Evolutionary conservation across 2,888 invertebrate species (phyloP).

Genomic region (Tetropium fuscum): DNA sequence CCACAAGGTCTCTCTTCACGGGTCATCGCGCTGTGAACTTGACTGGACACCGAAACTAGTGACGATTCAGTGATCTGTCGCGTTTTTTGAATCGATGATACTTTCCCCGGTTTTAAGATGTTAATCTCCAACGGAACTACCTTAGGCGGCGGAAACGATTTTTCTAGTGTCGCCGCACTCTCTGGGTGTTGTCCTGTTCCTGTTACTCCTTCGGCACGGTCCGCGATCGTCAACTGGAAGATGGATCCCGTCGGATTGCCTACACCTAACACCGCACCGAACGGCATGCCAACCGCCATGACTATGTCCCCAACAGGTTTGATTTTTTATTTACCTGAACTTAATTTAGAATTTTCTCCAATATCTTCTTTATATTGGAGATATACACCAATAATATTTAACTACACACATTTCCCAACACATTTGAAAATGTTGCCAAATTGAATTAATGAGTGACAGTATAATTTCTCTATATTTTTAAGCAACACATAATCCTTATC

Average conservation of each 20-base stretch:
- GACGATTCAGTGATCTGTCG: constrained; percentile 17
- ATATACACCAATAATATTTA: too few species aligned
- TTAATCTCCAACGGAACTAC: constrained; percentile 75
- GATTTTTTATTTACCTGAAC: constrained; percentile 31
- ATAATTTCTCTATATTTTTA: too few species aligned
- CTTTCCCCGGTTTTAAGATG: constrained; percentile 63
- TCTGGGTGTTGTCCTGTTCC: constrained; percentile 67
- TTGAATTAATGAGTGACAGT: too few species aligned
- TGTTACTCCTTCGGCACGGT: constrained; percentile 68
- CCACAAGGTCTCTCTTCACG: constrained; percentile 40
- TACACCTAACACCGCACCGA: constrained; percentile 69
- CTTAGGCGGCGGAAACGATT: constrained; percentile 62
- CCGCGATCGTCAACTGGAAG: constrained; percentile 69
- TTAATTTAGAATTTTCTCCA: background rate
- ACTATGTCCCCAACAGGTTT: constrained; percentile 73
- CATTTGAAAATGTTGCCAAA: too few species aligned
- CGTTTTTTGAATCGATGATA: constrained; percentile 23
- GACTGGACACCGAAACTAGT: constrained; percentile 14
- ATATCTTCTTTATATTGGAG: too few species aligned
- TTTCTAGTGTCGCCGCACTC: constrained; percentile 63
- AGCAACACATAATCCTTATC: too few species aligned
- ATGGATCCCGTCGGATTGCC: constrained; percentile 71
- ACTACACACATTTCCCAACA: too few species aligned
- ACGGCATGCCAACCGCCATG: constrained; percentile 64
- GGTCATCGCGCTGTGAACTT: constrained; percentile 34